Evolutionary conservation across 2,888 invertebrate genomes (phyloP), one percentile per base, ranked within the genome.

Genomic region (Stomorhina lunata): DNA sequence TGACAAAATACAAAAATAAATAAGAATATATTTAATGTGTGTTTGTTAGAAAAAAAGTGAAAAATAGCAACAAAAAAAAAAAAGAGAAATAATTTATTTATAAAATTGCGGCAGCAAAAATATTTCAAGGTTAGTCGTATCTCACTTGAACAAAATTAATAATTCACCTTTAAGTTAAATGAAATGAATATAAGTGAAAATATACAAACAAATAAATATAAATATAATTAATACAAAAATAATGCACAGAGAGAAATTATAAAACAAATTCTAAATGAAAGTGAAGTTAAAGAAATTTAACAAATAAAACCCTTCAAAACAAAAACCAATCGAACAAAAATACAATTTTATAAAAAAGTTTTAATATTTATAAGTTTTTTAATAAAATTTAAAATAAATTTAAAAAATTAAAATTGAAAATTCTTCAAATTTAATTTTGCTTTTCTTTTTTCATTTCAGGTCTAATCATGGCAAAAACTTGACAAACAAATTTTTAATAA

Each of bases 111-210:
- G 73, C 78, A 79, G 82, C 69, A 75, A 82, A 43, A 81, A 79
- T 71, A 82, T 79, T 82, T 79, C 82, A 82, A 82, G 82, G 82
- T 79, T 79, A n/a, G n/a, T n/a, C n/a, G n/a, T n/a, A 82, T 79
- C 78, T 79, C 65, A 75, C 75, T 79, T 75, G 55, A 71, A n/a
- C n/a, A n/a, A 65, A 72, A 65, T 59, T n/a, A 43, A 75, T 78
- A 78, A 66, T 43, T 55, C 76, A 83, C 61, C 73, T 73, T 63
- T 37, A 72, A 32, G 29, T 40, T 45, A 72, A 76, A 66, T n/a
- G 9, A 45, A 45, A 40, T 37, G 48, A 61, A 59, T 34, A 48
- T 32, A 37, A 48, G 20, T 22, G 25, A n/a, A n/a, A n/a, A n/a
- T n/a, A n/a, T n/a, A 59, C n/a, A 71, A 71, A 15, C 32, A 32